phyloP scores from a whole-genome alignment of 2,113 vertebrate species.

The Lutjanus erythropterus region DNA sequence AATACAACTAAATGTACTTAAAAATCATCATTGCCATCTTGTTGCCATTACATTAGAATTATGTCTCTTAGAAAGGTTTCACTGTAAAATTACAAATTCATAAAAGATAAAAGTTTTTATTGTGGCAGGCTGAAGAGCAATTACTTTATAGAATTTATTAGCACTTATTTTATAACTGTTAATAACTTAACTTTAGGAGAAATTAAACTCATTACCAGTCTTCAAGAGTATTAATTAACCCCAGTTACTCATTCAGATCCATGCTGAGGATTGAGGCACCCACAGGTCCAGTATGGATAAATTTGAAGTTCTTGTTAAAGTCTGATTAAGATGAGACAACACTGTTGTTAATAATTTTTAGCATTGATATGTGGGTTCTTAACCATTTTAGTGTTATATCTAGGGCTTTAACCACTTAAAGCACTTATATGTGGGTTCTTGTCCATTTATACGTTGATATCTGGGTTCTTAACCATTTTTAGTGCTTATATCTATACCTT shows the following conservation, averaged over 20 bases:
- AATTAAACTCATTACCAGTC: not conserved
- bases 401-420: too few species aligned
- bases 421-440: too few species aligned
- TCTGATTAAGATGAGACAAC: too few species aligned
- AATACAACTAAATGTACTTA: not conserved
- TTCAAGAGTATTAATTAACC: not conserved
- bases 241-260: not conserved
- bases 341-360: too few species aligned
- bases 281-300: not conserved
- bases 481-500: too few species aligned
- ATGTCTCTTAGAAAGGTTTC: not conserved
- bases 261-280: not conserved
- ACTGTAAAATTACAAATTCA: not conserved
- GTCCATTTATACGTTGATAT: too few species aligned
- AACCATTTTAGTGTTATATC: too few species aligned
- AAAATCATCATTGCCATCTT: too few species aligned
- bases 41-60: not conserved
- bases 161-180: too few species aligned
- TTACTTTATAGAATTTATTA: not conserved
- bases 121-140: not conserved
- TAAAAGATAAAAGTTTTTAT: not conserved
- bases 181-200: too few species aligned
- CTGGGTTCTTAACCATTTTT: too few species aligned
- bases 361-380: too few species aligned
- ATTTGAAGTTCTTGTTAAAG: not conserved